A percentile compares a stretch with the other conserved stretches of the same genome.
Evolutionary conservation across 2,888 invertebrate species (phyloP).

Genomic region (Euphydryas editha): DNA sequence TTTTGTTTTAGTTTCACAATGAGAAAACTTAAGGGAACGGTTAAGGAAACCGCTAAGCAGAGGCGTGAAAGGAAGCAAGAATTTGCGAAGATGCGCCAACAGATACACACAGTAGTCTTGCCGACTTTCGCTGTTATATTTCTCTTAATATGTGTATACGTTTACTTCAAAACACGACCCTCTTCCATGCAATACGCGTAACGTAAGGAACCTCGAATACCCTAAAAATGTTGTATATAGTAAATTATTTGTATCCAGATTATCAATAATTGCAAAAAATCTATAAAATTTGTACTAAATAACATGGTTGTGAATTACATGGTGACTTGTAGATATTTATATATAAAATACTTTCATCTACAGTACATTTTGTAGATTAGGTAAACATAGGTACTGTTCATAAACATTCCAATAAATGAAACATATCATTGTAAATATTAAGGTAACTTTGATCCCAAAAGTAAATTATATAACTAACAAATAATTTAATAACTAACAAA

Average conservation of each 20-base stretch:
- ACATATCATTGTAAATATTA: slow-evolving; percentile 40
- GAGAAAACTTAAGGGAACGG: slow-evolving; percentile 91
- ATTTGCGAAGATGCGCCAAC: slow-evolving; percentile 90
- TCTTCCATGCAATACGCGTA: slow-evolving; percentile 70
- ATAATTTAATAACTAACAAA: not conserved
- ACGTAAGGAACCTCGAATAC: slow-evolving; percentile 46
- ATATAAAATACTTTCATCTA: not conserved
- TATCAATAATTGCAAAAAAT: slow-evolving; percentile 19
- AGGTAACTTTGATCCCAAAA: slow-evolving; percentile 1
- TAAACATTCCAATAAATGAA: slow-evolving; percentile 29
- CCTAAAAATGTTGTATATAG: slow-evolving; percentile 37
- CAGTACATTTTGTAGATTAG: not conserved
- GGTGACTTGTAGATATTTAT: slow-evolving; percentile 7
- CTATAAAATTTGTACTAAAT: slow-evolving; percentile 22
- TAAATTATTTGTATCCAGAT: slow-evolving; percentile 30
- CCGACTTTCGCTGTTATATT: slow-evolving; percentile 89
- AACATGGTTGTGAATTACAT: slow-evolving; percentile 42
- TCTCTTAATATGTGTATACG: slow-evolving; percentile 88
- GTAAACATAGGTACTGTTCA: too few species aligned
- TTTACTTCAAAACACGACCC: slow-evolving; percentile 92
- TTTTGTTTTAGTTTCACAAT: slow-evolving; percentile 75
- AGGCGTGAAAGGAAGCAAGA: slow-evolving; percentile 93
- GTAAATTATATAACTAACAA: not conserved
- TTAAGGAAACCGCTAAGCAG: slow-evolving; percentile 92
- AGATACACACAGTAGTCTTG: slow-evolving; percentile 90